Conservation (phyloP, 23 tunicate species). For the Aplidium turbinatum region DNA sequence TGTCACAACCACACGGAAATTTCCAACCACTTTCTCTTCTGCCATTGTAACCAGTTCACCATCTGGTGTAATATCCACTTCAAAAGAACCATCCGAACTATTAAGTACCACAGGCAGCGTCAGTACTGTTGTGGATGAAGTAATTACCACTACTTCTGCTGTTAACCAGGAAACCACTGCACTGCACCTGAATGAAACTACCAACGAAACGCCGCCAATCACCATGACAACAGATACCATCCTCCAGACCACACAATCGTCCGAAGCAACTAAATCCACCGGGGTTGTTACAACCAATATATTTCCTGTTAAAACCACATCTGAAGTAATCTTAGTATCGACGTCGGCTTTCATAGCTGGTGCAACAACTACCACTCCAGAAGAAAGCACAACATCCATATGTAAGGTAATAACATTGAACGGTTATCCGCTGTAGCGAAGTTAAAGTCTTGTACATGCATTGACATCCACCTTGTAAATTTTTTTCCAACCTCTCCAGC, state of each 20-base stretch:
- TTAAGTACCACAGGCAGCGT: not conserved
- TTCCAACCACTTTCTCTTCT: conserved; percentile 29
- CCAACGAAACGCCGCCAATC: not conserved
- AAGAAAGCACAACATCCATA: not conserved
- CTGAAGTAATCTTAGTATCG: conserved; percentile 36
- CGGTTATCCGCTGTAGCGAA: too few species aligned
- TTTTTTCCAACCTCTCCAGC: not conserved
- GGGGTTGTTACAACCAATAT: conserved; percentile 54
- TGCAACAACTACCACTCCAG: conserved; percentile 11
- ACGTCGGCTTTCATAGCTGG: conserved; percentile 5
- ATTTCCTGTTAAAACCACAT: too few species aligned
- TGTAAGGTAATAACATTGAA: too few species aligned
- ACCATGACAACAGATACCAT: not conserved
- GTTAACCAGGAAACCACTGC: conserved; percentile 7
- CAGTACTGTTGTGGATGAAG: conserved; percentile 28
- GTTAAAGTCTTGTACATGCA: too few species aligned
- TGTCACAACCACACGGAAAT: conserved; percentile 41
- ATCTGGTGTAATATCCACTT: conserved; percentile 12
- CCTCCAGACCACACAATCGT: not conserved
- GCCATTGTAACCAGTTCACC: not conserved
- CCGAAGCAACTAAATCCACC: conserved; percentile 11
- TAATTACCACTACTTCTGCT: conserved; percentile 20
- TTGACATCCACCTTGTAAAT: too few species aligned
- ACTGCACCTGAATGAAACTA: not conserved
- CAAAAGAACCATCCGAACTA: not conserved